Evolutionary conservation across 2,113 vertebrate species (phyloP), one percentile per base, ranked within the genome.

Genomic region (Podarcis raffonei): DNA sequence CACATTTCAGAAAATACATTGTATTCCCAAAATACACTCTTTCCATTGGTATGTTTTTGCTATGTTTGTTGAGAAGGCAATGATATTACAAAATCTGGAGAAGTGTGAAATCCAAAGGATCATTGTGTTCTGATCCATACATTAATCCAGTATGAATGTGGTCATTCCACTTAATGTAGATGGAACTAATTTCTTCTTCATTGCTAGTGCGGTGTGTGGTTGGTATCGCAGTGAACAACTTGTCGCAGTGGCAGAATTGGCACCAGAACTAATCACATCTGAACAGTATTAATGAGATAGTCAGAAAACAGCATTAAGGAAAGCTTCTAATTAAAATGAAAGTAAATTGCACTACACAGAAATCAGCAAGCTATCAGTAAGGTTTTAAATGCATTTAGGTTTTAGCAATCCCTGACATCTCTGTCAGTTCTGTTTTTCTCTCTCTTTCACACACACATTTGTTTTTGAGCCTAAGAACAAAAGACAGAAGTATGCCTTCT

Each of bases 341-440:
- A 81, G n/a, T 32, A 69, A 69, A 39, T 42, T 13, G 2, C 18
- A 76, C n/a, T 37, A 20, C 25, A 37, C 32, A 30, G 3, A 15
- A 75, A 89, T 65, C 72, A 71, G 71, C 48, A 66, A 85, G 48
- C n/a, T 72, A 59, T 32, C 23, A n/a, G 7, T 13, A 69, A 39
- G 62, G 32, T n/a, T 85, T 77, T 86, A 25, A 83, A 37, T 85
- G 37, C 0, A 1, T 39, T 68, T 2, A 39, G 53, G 75, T 25
- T 72, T n/a, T 81, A 59, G 53, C 3, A 72, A 1, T 86, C 42
- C 15, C 83, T 25, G 59, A 0, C 25, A 1, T 4, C 0, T 0
- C 62, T 85, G 53, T 11, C 0, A 0, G 32, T 79, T 68, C 35
- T 30, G 48, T 53, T 53, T 53, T 9, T 53, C 39, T 2, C 0